Evolutionary conservation across 2,888 invertebrate genomes (phyloP).

Genomic region (Camptogramma bilineatum): DNA sequence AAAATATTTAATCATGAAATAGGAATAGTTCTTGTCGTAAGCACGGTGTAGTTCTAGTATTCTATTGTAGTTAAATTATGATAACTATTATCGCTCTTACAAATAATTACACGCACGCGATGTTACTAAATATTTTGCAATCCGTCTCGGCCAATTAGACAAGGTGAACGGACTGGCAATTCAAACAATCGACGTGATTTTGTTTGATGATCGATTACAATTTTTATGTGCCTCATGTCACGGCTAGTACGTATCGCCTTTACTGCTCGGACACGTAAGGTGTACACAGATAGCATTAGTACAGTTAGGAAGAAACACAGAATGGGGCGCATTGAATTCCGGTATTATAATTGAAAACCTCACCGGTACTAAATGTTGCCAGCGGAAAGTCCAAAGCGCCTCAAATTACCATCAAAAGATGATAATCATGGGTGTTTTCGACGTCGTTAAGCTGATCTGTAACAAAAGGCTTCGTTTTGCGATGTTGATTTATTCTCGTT

Average conservation of each 20-base stretch:
- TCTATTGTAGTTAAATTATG: slow-evolving; percentile 21
- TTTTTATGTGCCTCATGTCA: slow-evolving; percentile 8
- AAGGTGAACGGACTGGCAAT: slow-evolving; percentile 44
- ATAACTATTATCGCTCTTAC: slow-evolving; percentile 36
- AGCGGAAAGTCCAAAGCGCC: slow-evolving; percentile 81
- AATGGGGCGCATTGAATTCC: slow-evolving; percentile 70
- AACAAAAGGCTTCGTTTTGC: slow-evolving; percentile 84
- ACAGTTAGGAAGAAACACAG: slow-evolving; percentile 59
- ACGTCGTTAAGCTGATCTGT: slow-evolving; percentile 85
- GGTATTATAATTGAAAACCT: slow-evolving; percentile 76
- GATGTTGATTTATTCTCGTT: slow-evolving; percentile 71
- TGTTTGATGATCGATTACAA: slow-evolving; percentile 6
- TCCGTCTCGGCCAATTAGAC: slow-evolving; percentile 42
- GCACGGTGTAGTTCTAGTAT: slow-evolving; percentile 5
- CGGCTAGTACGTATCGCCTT: neutral
- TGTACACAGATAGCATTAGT: slow-evolving; percentile 46
- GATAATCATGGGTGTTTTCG: slow-evolving; percentile 85
- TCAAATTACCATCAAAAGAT: slow-evolving; percentile 85
- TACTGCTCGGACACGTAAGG: slow-evolving; percentile 5
- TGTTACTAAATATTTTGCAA: slow-evolving; percentile 41
- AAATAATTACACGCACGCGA: slow-evolving; percentile 38
- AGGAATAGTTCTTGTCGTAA: slow-evolving; percentile 5
- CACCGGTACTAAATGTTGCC: slow-evolving; percentile 79
- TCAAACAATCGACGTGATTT: slow-evolving; percentile 24
- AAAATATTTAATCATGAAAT: slow-evolving; percentile 11